phyloP scores from a whole-genome alignment of 2,888 invertebrate genomes.

The Isotomurus palustris region DNA sequence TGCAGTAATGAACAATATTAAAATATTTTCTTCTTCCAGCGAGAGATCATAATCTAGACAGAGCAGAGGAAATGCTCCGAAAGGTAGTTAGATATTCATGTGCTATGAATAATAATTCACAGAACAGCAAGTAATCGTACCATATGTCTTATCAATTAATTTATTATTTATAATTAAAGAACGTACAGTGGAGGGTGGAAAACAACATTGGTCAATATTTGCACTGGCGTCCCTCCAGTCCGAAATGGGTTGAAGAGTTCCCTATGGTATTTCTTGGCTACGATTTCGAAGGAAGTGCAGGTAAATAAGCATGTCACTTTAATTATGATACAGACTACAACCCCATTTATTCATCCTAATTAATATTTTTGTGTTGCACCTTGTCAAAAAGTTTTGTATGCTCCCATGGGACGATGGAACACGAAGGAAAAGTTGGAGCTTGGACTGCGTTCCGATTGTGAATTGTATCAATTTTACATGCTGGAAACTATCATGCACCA shows the following conservation, averaged over 20 bases:
- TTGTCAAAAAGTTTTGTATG: constrained; percentile 8
- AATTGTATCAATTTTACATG: constrained; percentile 20
- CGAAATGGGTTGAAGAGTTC: constrained; percentile 11
- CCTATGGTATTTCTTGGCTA: constrained; percentile 15
- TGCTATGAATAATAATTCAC: neutral
- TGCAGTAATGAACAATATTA: neutral
- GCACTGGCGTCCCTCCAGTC: constrained; percentile 15
- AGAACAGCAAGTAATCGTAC: no score
- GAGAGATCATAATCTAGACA: constrained; percentile 19
- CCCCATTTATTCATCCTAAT: no score
- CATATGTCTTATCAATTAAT: neutral
- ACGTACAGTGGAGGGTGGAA: constrained; percentile 15
- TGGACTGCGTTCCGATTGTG: constrained; percentile 20
- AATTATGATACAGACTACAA: neutral
- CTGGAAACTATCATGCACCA: constrained; percentile 25
- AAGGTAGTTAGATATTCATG: constrained; percentile 13
- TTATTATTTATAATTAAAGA: constrained; percentile 5
- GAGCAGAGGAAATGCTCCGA: constrained; percentile 28
- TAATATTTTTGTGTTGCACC: neutral
- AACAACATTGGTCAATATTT: constrained; percentile 19
- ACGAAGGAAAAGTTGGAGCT: constrained; percentile 12
- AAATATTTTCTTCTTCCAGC: constrained; percentile 3
- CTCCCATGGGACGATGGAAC: constrained; percentile 26
- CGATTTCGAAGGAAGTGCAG: constrained; percentile 26
- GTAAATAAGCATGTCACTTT: constrained; percentile 6